These are phyloP conservation scores for Dicyrtomina minuta DNA, from an alignment of 2,888 invertebrate genomes.

Conservation along the genomic window DNA sequence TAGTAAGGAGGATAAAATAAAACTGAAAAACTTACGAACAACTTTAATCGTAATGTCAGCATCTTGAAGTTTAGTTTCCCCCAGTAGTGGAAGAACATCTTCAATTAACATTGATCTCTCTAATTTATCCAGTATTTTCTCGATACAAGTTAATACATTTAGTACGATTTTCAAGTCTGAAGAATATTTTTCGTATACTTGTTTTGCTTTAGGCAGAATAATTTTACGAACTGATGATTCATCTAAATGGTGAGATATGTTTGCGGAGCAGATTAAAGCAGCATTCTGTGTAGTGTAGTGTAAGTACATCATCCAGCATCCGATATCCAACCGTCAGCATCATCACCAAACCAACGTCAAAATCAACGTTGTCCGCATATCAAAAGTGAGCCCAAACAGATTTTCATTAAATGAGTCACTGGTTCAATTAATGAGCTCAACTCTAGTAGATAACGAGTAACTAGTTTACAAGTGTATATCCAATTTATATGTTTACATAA, in stretches of 20 bases:
- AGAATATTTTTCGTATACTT: slow-evolving; percentile 48
- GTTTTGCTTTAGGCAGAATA: slow-evolving; percentile 61
- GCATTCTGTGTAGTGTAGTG: slow-evolving; percentile 71
- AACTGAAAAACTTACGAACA: slow-evolving; percentile 94
- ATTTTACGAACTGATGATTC: slow-evolving; percentile 76
- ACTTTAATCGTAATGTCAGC: slow-evolving; percentile 85
- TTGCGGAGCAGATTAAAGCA: slow-evolving; percentile 81
- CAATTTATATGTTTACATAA: no score
- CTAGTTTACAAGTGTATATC: no score
- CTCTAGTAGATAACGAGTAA: no score
- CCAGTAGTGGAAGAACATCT: slow-evolving; percentile 84
- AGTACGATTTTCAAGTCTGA: slow-evolving; percentile 75
- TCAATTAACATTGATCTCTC: slow-evolving; percentile 86
- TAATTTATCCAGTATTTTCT: slow-evolving; percentile 77
- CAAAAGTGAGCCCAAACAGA: not conserved
- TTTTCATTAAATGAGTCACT: not conserved
- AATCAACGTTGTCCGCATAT: no score
- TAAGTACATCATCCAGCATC: no score
- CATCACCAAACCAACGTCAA: not conserved
- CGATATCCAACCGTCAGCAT: no score
- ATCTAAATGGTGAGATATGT: slow-evolving; percentile 79
- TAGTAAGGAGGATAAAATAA: no score
- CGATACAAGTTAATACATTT: slow-evolving; percentile 75
- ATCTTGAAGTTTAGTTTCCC: slow-evolving; percentile 81
- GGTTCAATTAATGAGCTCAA: no score